Percentiles rank a stretch among this genome's conserved stretches.
Evolutionary conservation across 2,797 vertebrate species (phyloP).

Genomic region (Pteropus rufus): DNA sequence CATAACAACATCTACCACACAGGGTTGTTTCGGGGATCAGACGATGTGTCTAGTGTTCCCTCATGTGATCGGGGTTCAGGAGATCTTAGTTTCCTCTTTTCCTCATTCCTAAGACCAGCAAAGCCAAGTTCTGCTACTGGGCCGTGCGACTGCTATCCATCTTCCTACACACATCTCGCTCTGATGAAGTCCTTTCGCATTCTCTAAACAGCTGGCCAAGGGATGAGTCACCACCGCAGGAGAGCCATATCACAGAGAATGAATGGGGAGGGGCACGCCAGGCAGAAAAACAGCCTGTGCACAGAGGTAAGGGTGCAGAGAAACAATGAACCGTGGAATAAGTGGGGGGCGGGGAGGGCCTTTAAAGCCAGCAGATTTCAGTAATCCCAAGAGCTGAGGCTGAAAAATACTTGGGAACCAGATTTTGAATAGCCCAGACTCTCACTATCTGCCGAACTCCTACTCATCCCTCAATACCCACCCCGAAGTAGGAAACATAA

Average conservation of each 20-base stretch:
- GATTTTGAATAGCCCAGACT: neutral
- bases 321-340: fast-evolving
- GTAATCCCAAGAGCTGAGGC: neutral
- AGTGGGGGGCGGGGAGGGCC: too few relatives aligned
- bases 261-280: neutral
- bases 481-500: neutral
- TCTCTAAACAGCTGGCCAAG: constrained; percentile 62
- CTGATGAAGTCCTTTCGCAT: constrained; percentile 1
- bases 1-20: neutral
- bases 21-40: neutral
- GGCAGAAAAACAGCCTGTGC: neutral
- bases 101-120: neutral
- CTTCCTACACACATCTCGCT: neutral
- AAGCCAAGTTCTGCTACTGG: neutral
- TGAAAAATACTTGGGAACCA: neutral
- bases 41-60: neutral
- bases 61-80: neutral
- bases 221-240: constrained; percentile 54
- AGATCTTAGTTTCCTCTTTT: neutral
- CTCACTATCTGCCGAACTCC: neutral
- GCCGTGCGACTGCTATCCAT: neutral
- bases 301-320: neutral
- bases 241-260: neutral
- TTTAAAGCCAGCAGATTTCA: neutral
- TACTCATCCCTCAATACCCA: neutral